Evolutionary conservation across 2,113 vertebrate species (phyloP), one percentile per base, ranked within the genome.

Genomic region (Cricetomys ansorgei): DNA sequence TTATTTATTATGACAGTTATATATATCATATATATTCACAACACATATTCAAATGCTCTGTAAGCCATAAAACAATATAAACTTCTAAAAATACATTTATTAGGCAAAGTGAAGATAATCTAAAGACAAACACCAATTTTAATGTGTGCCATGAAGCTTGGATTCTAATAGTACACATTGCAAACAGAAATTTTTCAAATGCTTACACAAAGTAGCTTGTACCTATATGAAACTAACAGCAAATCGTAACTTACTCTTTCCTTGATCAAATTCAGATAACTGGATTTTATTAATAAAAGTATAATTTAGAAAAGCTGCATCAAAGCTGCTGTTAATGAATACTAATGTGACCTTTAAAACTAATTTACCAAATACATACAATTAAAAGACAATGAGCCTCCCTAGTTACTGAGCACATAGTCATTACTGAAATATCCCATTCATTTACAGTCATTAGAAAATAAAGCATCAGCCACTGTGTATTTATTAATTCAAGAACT

Each of bases 301-400:
- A 92, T 92, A 57, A 81, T 84, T 92, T 84, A 17, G 50, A 84
- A 73, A 53, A 84, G 40, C 53, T 73, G 21, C 13, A 62, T 84
- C 5, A 34, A 59, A 57, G 79, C 53, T 73, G 12, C 31, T 29
- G 40, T 83, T 73, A 84, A 84, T 84, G 67, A 84, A 84, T 84
- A 92, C 53, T 21, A 62, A 59, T 92, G 55, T 84, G 79, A 92
- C 79, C 67, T 84, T 92, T 84, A 92, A 84, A 84, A 84, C 91
- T 84, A 92, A 92, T 92, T 92, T 92, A 84, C 53, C 79, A 92
- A 92, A 84, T 73, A 92, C 55, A 62, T 73, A 84, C 53, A 84
- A 92, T 92, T 92, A 84, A 73, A 73, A 84, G 55, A 92, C 79
- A 84, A 62, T 81, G 50, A 83, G n/a, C 50, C 40, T 83, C 77